Evolutionary conservation across 2,113 vertebrate genomes (phyloP).

Genomic region (Xiphias gladius): DNA sequence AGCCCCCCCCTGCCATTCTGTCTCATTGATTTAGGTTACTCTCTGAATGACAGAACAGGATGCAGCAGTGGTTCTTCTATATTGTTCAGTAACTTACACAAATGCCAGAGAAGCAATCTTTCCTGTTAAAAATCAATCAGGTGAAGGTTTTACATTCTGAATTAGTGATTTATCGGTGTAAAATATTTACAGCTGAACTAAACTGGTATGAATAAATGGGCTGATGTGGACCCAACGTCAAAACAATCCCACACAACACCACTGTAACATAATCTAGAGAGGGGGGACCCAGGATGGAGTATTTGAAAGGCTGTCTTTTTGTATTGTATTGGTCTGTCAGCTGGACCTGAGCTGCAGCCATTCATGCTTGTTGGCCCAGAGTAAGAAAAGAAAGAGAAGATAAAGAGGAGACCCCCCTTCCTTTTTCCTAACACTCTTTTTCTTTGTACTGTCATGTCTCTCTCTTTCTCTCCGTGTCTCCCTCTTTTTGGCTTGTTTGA

Average conservation of each 20-base stretch:
- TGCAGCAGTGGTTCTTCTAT: conserved; percentile 43
- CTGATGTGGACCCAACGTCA: conserved; percentile 29
- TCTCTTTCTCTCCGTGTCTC: conserved; percentile 32
- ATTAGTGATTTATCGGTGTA: conserved; percentile 43
- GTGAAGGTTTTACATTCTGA: conserved; percentile 19
- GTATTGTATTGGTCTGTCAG: conserved; percentile 51
- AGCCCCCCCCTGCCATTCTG: conserved; percentile 55
- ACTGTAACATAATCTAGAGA: conserved; percentile 6
- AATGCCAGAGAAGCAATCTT: conserved; percentile 26
- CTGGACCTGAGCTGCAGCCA: conserved; percentile 40
- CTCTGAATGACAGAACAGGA: conserved; percentile 57
- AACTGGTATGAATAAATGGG: conserved; percentile 14
- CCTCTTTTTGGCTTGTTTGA: conserved; percentile 73
- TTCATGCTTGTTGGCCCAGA: conserved; percentile 47
- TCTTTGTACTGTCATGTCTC: conserved; percentile 62
- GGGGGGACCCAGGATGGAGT: conserved; percentile 7
- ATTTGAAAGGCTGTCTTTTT: conserved; percentile 42
- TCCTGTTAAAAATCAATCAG: conserved; percentile 59
- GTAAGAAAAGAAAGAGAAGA: conserved; percentile 45
- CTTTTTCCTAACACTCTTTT: conserved; percentile 22
- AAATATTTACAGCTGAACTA: conserved; percentile 62
- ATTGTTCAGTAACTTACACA: conserved; percentile 62
- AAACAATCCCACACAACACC: conserved; percentile 3
- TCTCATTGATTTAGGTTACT: conserved; percentile 76
- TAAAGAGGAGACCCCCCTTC: conserved; percentile 39